Evolutionary conservation across 2,888 invertebrate genomes (phyloP), one percentile per base, ranked within the genome.

Genomic region (Amiota communis): DNA sequence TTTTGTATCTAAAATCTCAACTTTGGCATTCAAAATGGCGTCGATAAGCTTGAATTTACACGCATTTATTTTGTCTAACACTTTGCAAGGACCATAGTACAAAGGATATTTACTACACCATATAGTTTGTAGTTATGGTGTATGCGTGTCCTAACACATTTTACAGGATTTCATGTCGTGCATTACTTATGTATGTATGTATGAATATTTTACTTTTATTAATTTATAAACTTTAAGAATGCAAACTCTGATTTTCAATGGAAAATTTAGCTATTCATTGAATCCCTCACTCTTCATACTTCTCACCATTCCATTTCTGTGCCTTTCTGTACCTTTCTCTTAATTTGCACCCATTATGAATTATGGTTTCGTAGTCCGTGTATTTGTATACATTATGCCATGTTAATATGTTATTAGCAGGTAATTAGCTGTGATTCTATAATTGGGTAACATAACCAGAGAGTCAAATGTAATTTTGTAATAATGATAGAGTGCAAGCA

Each of bases 181-280:
- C 36, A 36, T 23, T 23, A 3, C 53, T 64, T 48, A 23, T 8
- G 48, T 13, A 56, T 23, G n/a, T 67, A 53, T 68, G 68, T 61
- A n/a, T n/a, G n/a, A n/a, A n/a, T 23, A 64, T 65, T 69, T 53
- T 69, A 67, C 70, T 73, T 70, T 77, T 79, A 82, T 81, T 83
- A 83, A 85, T 85, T 85, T 82, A 83, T 83, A 80, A 82, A 75
- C 78, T 80, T 85, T 78, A 79, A 77, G 78, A 84, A 82, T 78
- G 85, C 85, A 76, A 83, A 75, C 59, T 61, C 76, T 73, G 56
- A 74, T 72, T 73, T 64, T 76, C 74, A 78, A 77, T 76, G 15
- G 49, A 15, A 12, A 20, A 63, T 51, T 71, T 61, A 4, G 49
- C 59, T 59, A 36, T 46, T 17, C 57, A 48, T 48, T 51, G n/a